Conservation (phyloP, 2,888 invertebrate species). For the Oscheius sp. region DNA sequence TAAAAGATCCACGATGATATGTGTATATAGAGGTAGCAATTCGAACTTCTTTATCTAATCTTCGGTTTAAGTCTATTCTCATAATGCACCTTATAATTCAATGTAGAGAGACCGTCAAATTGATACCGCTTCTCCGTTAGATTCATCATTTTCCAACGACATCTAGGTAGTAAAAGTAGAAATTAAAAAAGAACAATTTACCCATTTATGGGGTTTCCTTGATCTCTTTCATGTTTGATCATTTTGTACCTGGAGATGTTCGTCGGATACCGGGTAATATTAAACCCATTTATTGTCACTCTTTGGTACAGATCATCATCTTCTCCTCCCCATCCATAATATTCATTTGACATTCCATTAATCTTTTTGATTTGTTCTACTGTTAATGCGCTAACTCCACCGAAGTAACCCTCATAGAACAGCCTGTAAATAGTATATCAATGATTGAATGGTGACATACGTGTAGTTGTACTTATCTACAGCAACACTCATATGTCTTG, state of each 20-base stretch:
- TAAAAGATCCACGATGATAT: slow-evolving; percentile 59
- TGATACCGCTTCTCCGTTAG: slow-evolving; percentile 71
- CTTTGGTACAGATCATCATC: slow-evolving; percentile 89
- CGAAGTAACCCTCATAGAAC: slow-evolving; percentile 89
- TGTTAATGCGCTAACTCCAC: slow-evolving; percentile 91
- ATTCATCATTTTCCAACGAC: slow-evolving; percentile 74
- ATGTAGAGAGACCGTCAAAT: slow-evolving; percentile 72
- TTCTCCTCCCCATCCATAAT: slow-evolving; percentile 97
- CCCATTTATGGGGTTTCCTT: slow-evolving; percentile 78
- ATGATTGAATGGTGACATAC: slow-evolving; percentile 48
- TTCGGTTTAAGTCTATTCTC: background rate
- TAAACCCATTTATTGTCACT: slow-evolving; percentile 74
- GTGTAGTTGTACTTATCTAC: slow-evolving; percentile 69
- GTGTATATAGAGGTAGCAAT: slow-evolving; percentile 57
- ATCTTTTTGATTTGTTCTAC: slow-evolving; percentile 84
- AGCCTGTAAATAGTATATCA: slow-evolving; percentile 77
- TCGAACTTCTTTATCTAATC: slow-evolving; percentile 30
- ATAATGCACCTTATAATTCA: slow-evolving; percentile 71
- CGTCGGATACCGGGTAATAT: slow-evolving; percentile 89
- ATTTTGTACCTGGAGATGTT: slow-evolving; percentile 93
- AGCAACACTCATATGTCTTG: slow-evolving; percentile 71
- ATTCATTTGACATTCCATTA: slow-evolving; percentile 79
- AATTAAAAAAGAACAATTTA: slow-evolving; percentile 49
- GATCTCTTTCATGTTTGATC: slow-evolving; percentile 87
- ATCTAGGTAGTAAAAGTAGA: slow-evolving; percentile 44